phyloP scores from a whole-genome alignment of 37 sponge, comb jelly and placozoan genomes.

The Dysidea cf. avara region DNA sequence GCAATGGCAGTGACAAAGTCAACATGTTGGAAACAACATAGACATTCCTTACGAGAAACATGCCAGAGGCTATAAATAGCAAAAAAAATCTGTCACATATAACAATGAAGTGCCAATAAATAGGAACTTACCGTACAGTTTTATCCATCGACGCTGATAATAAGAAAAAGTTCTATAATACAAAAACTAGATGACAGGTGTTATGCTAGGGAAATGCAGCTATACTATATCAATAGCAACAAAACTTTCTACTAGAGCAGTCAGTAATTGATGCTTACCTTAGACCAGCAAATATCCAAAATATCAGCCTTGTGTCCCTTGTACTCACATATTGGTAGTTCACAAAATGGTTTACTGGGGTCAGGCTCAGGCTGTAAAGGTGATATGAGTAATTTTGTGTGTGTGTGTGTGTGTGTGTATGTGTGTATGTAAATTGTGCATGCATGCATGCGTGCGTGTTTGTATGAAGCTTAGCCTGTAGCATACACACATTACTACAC shows the following conservation, averaged over 20 bases:
- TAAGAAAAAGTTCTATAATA: slow-evolving; percentile 85
- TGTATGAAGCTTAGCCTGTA: no score
- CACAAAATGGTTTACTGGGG: slow-evolving; percentile 50
- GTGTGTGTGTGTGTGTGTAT: slow-evolving; percentile 4
- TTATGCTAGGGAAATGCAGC: no score
- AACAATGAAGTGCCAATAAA: not conserved
- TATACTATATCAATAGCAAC: no score
- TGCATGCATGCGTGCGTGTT: no score
- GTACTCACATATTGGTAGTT: slow-evolving; percentile 79
- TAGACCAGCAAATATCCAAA: slow-evolving; percentile 91
- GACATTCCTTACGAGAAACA: slow-evolving; percentile 86
- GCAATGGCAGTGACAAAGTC: slow-evolving; percentile 96
- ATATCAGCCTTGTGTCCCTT: slow-evolving; percentile 87
- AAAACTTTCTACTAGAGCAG: no score
- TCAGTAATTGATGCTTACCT: slow-evolving; percentile 34
- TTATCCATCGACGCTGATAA: slow-evolving; percentile 95
- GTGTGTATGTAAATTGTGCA: no score
- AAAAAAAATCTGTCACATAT: not conserved
- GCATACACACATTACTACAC: no score
- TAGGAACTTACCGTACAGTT: slow-evolving; percentile 72
- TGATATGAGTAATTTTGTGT: not conserved
- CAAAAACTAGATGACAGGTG: not conserved
- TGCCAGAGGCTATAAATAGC: slow-evolving; percentile 78
- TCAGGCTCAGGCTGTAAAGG: not conserved
- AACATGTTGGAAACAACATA: slow-evolving; percentile 91